Conservation (phyloP, 2,888 invertebrate species). For the Desoria tigrina region DNA sequence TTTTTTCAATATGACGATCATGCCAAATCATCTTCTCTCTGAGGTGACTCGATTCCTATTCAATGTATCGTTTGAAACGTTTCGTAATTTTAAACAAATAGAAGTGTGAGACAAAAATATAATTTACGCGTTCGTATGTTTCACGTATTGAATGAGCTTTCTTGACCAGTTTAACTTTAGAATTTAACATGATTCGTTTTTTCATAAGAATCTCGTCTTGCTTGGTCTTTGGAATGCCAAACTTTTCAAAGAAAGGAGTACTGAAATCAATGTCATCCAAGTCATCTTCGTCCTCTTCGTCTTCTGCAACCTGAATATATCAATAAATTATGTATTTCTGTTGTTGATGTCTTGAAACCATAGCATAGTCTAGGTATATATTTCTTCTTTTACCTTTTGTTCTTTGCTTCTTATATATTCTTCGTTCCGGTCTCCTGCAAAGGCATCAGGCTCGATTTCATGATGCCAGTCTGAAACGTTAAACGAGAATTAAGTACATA, state of each 20-base stretch:
- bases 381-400: constrained; percentile 12
- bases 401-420: constrained; percentile 33
- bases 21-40: constrained; percentile 64
- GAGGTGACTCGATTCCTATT: constrained; percentile 61
- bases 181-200: constrained; percentile 49
- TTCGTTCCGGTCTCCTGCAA: constrained; percentile 39
- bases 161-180: constrained; percentile 42
- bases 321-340: too few relatives aligned
- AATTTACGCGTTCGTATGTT: constrained; percentile 30
- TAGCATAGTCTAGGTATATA: background rate
- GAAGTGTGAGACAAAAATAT: too few relatives aligned
- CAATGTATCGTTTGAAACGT: constrained; percentile 7
- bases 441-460: constrained; percentile 44
- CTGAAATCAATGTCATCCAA: constrained; percentile 44
- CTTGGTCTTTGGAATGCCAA: constrained; percentile 43
- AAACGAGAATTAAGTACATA: too few relatives aligned
- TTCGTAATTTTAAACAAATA: constrained; percentile 1
- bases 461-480: constrained; percentile 51
- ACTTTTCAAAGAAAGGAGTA: constrained; percentile 51
- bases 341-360: background rate
- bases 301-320: constrained; percentile 16
- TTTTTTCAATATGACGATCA: constrained; percentile 63
- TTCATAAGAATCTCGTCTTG: constrained; percentile 48
- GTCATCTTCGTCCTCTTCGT: constrained; percentile 42
- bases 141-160: constrained; percentile 42